phyloP scores from a whole-genome alignment of 2,888 invertebrate species.

The Drosophila pullipes region DNA sequence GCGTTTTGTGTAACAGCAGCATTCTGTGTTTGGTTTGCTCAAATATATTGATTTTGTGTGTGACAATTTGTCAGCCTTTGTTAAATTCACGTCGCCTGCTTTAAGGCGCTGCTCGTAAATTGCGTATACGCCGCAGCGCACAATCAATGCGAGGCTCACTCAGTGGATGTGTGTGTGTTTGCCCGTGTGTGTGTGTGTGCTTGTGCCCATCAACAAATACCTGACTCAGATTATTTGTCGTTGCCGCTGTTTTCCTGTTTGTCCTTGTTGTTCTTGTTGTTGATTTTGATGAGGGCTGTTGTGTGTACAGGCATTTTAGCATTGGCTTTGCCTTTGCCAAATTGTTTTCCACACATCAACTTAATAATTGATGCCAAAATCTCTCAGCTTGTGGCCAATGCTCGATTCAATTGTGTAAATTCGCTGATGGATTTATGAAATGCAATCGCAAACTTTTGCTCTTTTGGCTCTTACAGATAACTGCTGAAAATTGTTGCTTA shows the following conservation, averaged over 20 bases:
- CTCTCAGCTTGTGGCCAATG: slow-evolving; percentile 8
- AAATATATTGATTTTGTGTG: slow-evolving; percentile 53
- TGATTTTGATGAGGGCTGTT: slow-evolving; percentile 5
- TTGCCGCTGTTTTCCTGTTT: slow-evolving; percentile 21
- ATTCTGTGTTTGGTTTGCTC: slow-evolving; percentile 5
- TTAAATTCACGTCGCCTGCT: slow-evolving; percentile 58
- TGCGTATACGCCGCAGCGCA: slow-evolving; percentile 41
- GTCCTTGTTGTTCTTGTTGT: slow-evolving; percentile 10
- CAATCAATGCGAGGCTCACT: slow-evolving; percentile 17
- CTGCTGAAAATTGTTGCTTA: slow-evolving; percentile 77
- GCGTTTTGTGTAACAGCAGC: background rate
- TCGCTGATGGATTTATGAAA: slow-evolving; percentile 60
- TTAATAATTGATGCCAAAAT: slow-evolving; percentile 53
- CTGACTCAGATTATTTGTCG: slow-evolving; percentile 61
- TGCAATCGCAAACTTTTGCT: slow-evolving; percentile 24
- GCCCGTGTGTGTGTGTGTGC: slow-evolving; percentile 11
- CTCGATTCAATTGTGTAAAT: slow-evolving; percentile 52
- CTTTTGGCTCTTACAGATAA: slow-evolving; percentile 43
- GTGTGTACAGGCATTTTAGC: slow-evolving; percentile 1
- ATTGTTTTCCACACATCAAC: slow-evolving; percentile 56
- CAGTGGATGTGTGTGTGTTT: slow-evolving; percentile 1
- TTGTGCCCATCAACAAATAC: slow-evolving; percentile 49
- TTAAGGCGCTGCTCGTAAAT: slow-evolving; percentile 54
- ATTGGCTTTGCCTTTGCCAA: slow-evolving; percentile 1
- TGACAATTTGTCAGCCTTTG: slow-evolving; percentile 64